phyloP scores from a whole-genome alignment of 2,113 vertebrate species.

The Cricetomys ansorgei region DNA sequence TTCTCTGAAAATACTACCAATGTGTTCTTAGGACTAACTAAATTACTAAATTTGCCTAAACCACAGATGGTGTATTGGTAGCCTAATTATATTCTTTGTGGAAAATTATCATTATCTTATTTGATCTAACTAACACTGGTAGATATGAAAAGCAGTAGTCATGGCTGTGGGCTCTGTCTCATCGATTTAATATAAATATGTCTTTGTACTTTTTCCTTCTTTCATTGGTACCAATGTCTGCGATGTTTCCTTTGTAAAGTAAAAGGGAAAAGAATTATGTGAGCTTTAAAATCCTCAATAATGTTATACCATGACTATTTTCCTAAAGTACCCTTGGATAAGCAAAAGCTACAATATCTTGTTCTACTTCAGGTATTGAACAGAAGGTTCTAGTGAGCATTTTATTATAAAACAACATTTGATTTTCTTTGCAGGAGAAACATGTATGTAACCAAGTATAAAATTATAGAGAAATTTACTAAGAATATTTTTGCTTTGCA shows the following conservation, averaged over 20 bases:
- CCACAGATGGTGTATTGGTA: background rate
- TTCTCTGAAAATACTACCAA: background rate
- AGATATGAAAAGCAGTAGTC: background rate
- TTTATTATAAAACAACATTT: slow-evolving; percentile 34
- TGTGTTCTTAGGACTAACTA: background rate
- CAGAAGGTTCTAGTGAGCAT: background rate
- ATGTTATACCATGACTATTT: background rate
- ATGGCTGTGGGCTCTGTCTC: background rate
- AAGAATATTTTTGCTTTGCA: background rate
- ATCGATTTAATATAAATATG: background rate
- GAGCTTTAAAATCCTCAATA: background rate
- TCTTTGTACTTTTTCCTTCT: background rate
- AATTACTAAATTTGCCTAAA: background rate
- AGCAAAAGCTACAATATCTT: background rate
- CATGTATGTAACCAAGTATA: background rate
- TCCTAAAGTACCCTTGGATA: background rate
- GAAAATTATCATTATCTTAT: background rate
- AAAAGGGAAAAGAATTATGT: background rate
- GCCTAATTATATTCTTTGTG: background rate
- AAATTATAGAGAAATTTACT: background rate
- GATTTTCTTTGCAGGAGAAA: background rate
- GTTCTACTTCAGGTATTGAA: background rate
- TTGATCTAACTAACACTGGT: background rate
- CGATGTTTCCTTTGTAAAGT: background rate
- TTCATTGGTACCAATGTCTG: background rate